Evolutionary conservation across 2,888 invertebrate species (phyloP), one percentile per base, ranked within the genome.

Genomic region (Ommatoiulus sabulosus): DNA sequence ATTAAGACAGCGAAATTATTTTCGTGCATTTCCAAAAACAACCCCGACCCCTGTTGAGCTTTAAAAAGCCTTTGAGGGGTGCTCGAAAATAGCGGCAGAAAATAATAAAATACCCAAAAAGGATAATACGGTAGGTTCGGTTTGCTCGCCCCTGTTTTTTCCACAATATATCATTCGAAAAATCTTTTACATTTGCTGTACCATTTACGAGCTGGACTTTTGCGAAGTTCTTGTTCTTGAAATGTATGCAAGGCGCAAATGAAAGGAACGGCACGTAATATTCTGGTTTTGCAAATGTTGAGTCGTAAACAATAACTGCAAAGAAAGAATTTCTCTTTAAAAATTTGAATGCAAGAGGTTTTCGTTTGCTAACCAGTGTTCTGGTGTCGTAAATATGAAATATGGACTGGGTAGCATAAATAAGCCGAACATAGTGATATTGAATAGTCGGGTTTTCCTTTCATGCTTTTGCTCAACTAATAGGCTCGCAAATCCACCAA

Each of bases 291-390:
- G 24, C 72, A 24, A 72, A 72, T 72, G 24, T 12, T 0, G 24
- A 72, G 72, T 72, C 72, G 72, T 72, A 72, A 72, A 72, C 72
- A 72, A 72, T 72, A 72, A 72, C 24, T 72, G 24, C 72, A n/a
- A 72, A 24, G 8, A 72, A 72, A 72, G 24, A 72, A 72, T 72
- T 72, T 12, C 72, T 24, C 5, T 48, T 48, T 48, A 48, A 48
- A 48, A 48, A 12, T 48, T 48, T 12, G 12, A 48, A 48, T 12
- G 12, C 48, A 6, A 48, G 48, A 48, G 12, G 48, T 48, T 48
- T 35, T 48, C 48, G 48, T 48, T 48, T 48, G 12, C 48, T 48
- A 48, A 48, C 48, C 48, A 48, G 12, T 48, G 48, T 48, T 48
- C 48, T 48, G 6, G 8, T 8, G 48, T 48, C 48, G 48, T n/a